Evolutionary conservation across 1,140 invertebrate species (phyloP), one percentile per base, ranked within the genome.

Genomic region (Artemia franciscana): DNA sequence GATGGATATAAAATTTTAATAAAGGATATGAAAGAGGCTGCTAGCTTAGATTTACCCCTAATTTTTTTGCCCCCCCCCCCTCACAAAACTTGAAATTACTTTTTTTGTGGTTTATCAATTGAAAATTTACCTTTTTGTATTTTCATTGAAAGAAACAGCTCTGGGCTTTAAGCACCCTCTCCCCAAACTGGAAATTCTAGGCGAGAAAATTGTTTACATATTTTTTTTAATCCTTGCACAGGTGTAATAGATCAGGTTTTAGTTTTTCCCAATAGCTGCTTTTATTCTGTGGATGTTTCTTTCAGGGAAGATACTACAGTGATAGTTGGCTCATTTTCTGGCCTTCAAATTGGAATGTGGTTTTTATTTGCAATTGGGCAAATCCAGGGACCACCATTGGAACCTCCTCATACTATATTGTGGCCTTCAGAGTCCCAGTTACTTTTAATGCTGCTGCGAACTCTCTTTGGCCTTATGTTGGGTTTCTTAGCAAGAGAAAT

Each of bases 241-340:
- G n/a, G n/a, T n/a, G n/a, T n/a, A n/a, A n/a, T n/a, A n/a, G n/a
- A n/a, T n/a, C n/a, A n/a, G n/a, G n/a, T n/a, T n/a, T n/a, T n/a
- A n/a, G n/a, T n/a, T n/a, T n/a, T n/a, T n/a, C n/a, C n/a, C n/a
- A n/a, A n/a, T n/a, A n/a, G n/a, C n/a, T n/a, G n/a, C n/a, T n/a
- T n/a, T n/a, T n/a, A n/a, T n/a, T n/a, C n/a, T n/a, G n/a, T n/a
- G n/a, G n/a, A n/a, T 51, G 12, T 18, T 51, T 51, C 1, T 78
- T 78, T 24, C 71, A 88, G 88, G 70, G 86, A 86, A 25, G 89
- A 93, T 71, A 90, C 88, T 1, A 82, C 86, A 5, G 82, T 88
- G 74, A 84, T 90, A 60, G 74, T 91, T 57, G 84, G 83, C 24
- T 83, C 88, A 5, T 82, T 81, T 63, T 80, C 82, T n/a, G 89